Base-by-base conservation (phyloP, 1,140 invertebrate species). In the Potamilus streckersoni region DNA sequence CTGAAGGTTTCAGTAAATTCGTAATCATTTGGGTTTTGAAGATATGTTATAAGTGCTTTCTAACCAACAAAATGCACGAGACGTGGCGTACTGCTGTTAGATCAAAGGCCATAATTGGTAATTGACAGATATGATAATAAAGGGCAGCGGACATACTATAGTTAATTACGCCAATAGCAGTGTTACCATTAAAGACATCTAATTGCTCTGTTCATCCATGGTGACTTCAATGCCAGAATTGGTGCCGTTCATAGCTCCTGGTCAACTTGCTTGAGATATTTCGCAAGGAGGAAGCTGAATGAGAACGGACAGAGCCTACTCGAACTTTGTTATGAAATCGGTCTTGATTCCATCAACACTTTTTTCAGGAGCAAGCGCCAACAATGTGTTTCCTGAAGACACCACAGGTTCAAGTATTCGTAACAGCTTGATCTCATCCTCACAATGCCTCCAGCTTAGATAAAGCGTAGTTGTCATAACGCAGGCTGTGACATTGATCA, bases 361-460 rank as follows among this genome's bases (percentile, higher is more conserved):
- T 19, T 77, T 13, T 79, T 79, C 69, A 38, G 62, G 38, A 69
- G n/a, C 27, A 63, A 23, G 8, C 27, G 27, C 20, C 38, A 20
- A 56, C n/a, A 79, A 38, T 74, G 70, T 59, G 68, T 67, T 0
- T 55, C 79, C 56, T 80, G 79, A 61, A 80, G 74, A 71, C 71
- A 80, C 38, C 71, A 65, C 19, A 19, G 66, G n/a, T 78, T 12
- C 16, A 58, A 67, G 38, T 57, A 79, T 56, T 77, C 66, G 74
- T 67, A 79, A 55, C 74, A 59, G n/a, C 72, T 78, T 16, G 78
- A 70, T 69, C 63, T 66, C 72, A 70, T 67, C 58, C 76, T 78
- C n/a, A 59, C 27, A 20, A 63, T 72, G 20, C 23, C 19, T 49
- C 19, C 17, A 59, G 62, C 73, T 31, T 31, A 31, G 27, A 31